Conservation (phyloP, 37 sponge, comb jelly and placozoan genomes). For the Haliclona indistincta region DNA sequence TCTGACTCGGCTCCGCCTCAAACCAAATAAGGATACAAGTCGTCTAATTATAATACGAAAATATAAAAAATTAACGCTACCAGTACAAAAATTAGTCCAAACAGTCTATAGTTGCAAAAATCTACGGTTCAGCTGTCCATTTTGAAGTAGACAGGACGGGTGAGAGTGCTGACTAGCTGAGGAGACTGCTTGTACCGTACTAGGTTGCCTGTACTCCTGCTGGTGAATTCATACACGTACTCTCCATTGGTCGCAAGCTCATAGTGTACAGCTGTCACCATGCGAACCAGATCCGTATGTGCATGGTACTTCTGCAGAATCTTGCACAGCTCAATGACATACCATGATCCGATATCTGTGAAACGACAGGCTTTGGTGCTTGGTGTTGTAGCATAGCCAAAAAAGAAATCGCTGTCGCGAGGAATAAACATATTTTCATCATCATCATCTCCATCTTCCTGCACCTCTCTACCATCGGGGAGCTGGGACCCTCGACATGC, state of each 20-base stretch:
- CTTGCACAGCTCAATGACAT: not conserved
- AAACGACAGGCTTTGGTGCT: slow-evolving; percentile 5
- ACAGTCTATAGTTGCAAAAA: too few relatives aligned
- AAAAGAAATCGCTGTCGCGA: slow-evolving; percentile 2
- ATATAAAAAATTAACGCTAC: too few relatives aligned
- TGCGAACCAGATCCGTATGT: not conserved
- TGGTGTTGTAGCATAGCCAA: slow-evolving; percentile 17
- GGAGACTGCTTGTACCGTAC: not conserved
- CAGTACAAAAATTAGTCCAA: too few relatives aligned
- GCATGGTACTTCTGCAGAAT: not conserved
- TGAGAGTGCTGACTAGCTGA: slow-evolving; percentile 7
- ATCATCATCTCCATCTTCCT: not conserved
- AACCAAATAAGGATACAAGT: too few relatives aligned
- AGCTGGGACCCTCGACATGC: slow-evolving; percentile 3
- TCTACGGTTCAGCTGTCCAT: too few relatives aligned
- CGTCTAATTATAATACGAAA: too few relatives aligned
- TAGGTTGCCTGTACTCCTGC: not conserved
- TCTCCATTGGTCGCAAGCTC: not conserved
- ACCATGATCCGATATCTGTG: slow-evolving; percentile 10
- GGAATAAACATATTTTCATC: not conserved
- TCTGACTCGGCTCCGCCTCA: too few relatives aligned
- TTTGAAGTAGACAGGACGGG: not conserved
- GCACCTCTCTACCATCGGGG: not conserved
- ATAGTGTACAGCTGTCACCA: not conserved
- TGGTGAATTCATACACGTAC: not conserved